Evolutionary conservation across 2,888 invertebrate species (phyloP).

Genomic region (Onthophagus sagittarius): DNA sequence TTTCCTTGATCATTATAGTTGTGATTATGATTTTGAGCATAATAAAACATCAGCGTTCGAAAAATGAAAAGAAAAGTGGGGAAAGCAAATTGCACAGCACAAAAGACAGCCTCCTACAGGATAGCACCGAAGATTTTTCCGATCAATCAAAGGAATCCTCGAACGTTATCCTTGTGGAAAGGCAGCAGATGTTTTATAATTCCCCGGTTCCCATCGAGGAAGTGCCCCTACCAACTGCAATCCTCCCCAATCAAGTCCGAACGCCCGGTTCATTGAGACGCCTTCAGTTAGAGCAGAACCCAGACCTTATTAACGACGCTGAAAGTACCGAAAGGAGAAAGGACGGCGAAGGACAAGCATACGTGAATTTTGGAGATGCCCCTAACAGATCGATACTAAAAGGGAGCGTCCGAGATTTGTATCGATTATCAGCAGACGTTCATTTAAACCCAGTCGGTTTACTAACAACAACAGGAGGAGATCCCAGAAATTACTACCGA

Average conservation of each 20-base stretch:
- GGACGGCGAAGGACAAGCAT: conserved; percentile 42
- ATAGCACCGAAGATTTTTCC: conserved; percentile 40
- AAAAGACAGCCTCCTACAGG: conserved; percentile 41
- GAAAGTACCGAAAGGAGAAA: conserved; percentile 55
- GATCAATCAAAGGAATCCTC: conserved; percentile 37
- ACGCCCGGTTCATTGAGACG: conserved; percentile 56
- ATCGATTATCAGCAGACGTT: conserved; percentile 68
- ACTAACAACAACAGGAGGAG: conserved; percentile 60
- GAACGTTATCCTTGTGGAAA: conserved; percentile 33
- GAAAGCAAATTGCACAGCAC: conserved; percentile 36
- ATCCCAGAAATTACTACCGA: conserved; percentile 68
- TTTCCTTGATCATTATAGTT: conserved; percentile 61
- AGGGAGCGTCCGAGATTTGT: conserved; percentile 51
- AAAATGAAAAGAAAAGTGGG: conserved; percentile 47
- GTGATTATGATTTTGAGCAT: conserved; percentile 65
- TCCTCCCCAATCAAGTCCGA: conserved; percentile 52
- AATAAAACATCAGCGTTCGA: conserved; percentile 47
- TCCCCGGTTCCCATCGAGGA: conserved; percentile 40
- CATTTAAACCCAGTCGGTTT: conserved; percentile 74
- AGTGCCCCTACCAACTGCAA: conserved; percentile 36
- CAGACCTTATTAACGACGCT: conserved; percentile 75
- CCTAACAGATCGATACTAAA: conserved; percentile 40
- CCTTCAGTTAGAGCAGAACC: conserved; percentile 64
- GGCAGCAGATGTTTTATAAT: conserved; percentile 38
- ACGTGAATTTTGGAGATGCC: conserved; percentile 42